Evolutionary conservation across 2,888 invertebrate genomes (phyloP).

Genomic region (Acanthococcus lagerstroemiae): DNA sequence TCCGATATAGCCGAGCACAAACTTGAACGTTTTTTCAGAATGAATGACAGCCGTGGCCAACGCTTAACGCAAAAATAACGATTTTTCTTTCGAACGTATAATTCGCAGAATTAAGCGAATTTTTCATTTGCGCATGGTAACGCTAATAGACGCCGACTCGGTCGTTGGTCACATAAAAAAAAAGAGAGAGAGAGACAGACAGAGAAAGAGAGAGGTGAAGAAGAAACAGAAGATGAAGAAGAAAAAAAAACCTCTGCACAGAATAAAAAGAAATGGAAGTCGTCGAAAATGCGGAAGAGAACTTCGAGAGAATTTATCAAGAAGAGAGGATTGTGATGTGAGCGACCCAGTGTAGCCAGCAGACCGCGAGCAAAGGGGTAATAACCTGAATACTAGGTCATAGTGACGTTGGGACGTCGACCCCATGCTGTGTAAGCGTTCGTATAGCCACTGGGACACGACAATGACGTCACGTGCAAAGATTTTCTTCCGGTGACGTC

Average conservation of each 20-base stretch:
- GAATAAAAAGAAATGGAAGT: conserved; percentile 10
- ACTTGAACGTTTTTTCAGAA: background rate
- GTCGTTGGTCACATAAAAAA: background rate
- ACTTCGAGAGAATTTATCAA: conserved; percentile 14
- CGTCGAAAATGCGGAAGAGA: conserved; percentile 28
- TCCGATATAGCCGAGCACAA: background rate
- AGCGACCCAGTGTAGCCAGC: conserved; percentile 30
- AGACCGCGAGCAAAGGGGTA: conserved; percentile 27
- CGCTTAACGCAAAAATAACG: background rate
- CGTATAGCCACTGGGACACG: conserved; percentile 26
- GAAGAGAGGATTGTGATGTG: conserved; percentile 21
- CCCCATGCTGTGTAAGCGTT: conserved; percentile 20
- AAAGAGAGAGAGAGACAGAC: background rate
- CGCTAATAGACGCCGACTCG: background rate
- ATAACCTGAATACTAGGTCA: conserved; percentile 32
- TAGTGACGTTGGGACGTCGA: conserved; percentile 30
- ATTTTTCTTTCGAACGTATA: background rate
- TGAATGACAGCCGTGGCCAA: background rate
- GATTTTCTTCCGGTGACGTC: conserved; percentile 23
- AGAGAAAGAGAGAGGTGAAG: background rate
- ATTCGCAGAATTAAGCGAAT: background rate
- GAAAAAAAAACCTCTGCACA: conserved; percentile 2
- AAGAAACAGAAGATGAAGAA: background rate
- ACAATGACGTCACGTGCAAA: conserved; percentile 16
- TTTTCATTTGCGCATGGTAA: background rate